phyloP scores from a whole-genome alignment of 2,888 invertebrate genomes.

The Aricia artaxerxes region DNA sequence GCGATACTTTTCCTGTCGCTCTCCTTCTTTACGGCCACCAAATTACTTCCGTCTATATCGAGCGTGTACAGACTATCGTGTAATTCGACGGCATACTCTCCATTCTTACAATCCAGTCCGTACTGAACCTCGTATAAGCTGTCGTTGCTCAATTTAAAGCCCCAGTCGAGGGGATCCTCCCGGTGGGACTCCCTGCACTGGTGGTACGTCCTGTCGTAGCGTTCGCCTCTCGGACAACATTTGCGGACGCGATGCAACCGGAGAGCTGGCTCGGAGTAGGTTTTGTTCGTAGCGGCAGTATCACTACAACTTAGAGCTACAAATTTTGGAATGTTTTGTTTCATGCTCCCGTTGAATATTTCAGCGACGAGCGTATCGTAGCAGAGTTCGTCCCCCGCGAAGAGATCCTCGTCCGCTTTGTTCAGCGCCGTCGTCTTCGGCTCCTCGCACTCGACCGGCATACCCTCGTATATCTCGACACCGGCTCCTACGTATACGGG shows the following conservation, averaged over 20 bases:
- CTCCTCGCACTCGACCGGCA: conserved; percentile 56
- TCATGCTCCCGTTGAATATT: conserved; percentile 54
- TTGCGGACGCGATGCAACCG: conserved; percentile 59
- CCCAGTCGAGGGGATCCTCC: conserved; percentile 52
- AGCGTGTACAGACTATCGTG: conserved; percentile 54
- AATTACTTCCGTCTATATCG: conserved; percentile 52
- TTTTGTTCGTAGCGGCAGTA: conserved; percentile 47
- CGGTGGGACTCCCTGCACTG: conserved; percentile 51
- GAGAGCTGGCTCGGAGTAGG: conserved; percentile 45
- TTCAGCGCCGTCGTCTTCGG: conserved; percentile 49
- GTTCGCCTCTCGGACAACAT: conserved; percentile 65
- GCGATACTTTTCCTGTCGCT: conserved; percentile 45
- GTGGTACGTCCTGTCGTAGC: conserved; percentile 60
- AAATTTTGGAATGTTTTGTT: conserved; percentile 58
- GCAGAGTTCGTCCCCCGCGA: conserved; percentile 48
- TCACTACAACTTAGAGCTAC: conserved; percentile 57
- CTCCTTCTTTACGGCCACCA: conserved; percentile 49
- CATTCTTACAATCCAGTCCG: conserved; percentile 59
- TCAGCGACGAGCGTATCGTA: conserved; percentile 62
- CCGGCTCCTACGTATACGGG: conserved; percentile 55
- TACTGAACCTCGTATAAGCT: conserved; percentile 60
- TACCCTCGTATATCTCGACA: conserved; percentile 53
- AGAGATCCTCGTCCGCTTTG: conserved; percentile 46
- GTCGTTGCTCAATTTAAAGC: conserved; percentile 47
- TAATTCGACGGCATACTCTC: conserved; percentile 62